Evolutionary conservation across 1,140 invertebrate species (phyloP), one percentile per base, ranked within the genome.

Genomic region (Pantala flavescens): DNA sequence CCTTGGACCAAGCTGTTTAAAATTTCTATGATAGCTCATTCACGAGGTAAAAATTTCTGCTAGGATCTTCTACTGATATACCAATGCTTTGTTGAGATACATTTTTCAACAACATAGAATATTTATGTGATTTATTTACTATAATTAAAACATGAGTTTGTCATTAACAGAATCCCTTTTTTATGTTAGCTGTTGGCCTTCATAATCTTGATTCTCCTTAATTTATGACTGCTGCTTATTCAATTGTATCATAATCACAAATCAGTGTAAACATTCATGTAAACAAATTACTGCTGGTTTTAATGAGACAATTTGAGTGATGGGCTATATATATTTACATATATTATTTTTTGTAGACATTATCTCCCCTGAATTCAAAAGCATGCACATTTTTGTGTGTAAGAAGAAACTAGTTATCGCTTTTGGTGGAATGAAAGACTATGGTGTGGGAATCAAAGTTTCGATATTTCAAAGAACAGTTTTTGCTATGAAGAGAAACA

Each of bases 351-450:
- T 63, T 63, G 49, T 63, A 19, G 49, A 63, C 49, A 16, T 63
- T 63, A 21, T 63, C 49, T 63, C 49, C 49, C 49, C 12, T 63
- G 12, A 63, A 63, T 19, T 63, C 16, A 63, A 63, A 63, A 63
- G 49, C 49, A 63, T 63, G 49, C 49, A 63, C 49, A 63, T 63
- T 63, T 63, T 63, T 63, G 12, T 63, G 49, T 63, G 49, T 63
- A 63, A 63, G 49, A 63, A 16, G 5, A 21, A 63, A 7, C n/a
- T 63, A 63, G 49, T 63, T 63, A 63, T 21, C n/a, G 49, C 49
- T 63, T 63, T 63, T 63, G 49, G n/a, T 63, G 49, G 49, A 63
- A 63, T 63, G 49, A 63, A 63, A 63, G n/a, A 63, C 49, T 63
- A 19, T 19, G 49, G 49, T 63, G 49, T 63, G 49, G 49, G 5